Base-by-base conservation (phyloP, 1,140 invertebrate species). In the Dreissena polymorpha region DNA sequence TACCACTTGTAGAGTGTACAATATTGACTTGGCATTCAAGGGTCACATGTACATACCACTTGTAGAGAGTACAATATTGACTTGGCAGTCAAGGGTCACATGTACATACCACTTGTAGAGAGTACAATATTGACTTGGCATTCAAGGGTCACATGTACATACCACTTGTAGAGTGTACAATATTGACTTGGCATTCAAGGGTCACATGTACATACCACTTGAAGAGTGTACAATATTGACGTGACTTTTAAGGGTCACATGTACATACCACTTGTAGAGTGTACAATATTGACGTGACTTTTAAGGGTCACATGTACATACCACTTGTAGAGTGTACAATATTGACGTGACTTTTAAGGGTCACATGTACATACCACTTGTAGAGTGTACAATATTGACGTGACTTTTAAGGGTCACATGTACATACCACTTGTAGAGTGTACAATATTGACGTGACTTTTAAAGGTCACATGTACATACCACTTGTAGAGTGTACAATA, bases 111-210 rank as follows among this genome's bases (percentile, higher is more conserved):
- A 91, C 90, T 84, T 89, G 88, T 63, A 91, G 76, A n/a, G 91
- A n/a, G n/a, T n/a, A n/a, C n/a, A n/a, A n/a, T n/a, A 39, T 39
- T 2, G 39, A 39, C 39, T 39, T 5, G 39, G 8, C 39, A 39
- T 39, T 39, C 3, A 39, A 39, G 39, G 39, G 57, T 60, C 49
- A 39, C 16, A 53, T 53, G 14, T 71, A 86, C 90, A 88, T 71
- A 91, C 90, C 86, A 91, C 90, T 84, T 89, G 88, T 63, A 91
- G 76, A n/a, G 91, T 90, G 53, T n/a, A n/a, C n/a, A n/a, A n/a
- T n/a, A 39, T 39, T 2, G 39, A 39, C 39, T 39, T 5, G 39
- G 8, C 39, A 39, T 39, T 39, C 3, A 39, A 39, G 39, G 39
- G 57, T 60, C 49, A 39, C 16, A 53, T 53, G 14, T 71, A 86